Conservation (phyloP, 2,888 invertebrate genomes). For the Xylota sylvarum region DNA sequence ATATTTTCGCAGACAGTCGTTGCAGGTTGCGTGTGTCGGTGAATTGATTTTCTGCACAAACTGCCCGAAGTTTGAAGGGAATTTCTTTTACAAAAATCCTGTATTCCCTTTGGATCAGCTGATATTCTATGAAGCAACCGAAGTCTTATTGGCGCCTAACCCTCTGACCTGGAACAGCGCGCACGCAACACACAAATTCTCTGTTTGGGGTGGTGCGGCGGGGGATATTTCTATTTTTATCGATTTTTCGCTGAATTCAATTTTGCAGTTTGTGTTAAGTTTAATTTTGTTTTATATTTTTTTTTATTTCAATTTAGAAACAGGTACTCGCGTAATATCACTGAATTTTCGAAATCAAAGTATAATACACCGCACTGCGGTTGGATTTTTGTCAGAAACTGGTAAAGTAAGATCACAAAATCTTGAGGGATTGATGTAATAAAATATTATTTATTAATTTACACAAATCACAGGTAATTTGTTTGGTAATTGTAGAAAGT, state of each 20-base stretch:
- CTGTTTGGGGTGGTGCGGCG: slow-evolving; percentile 29
- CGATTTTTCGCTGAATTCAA: slow-evolving; percentile 70
- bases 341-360: slow-evolving; percentile 20
- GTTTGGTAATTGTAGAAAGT: background rate
- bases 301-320: slow-evolving; percentile 16
- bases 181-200: slow-evolving; percentile 31
- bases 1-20: slow-evolving; percentile 24
- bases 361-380: background rate
- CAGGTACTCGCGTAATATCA: slow-evolving; percentile 65
- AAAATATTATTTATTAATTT: background rate
- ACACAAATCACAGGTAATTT: slow-evolving; percentile 42
- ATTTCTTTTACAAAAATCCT: background rate
- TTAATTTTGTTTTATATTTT: background rate
- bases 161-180: slow-evolving; percentile 14
- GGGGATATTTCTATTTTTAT: slow-evolving; percentile 70
- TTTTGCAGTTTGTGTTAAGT: background rate
- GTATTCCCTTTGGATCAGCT: slow-evolving; percentile 48
- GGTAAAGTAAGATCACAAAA: background rate
- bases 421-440: background rate
- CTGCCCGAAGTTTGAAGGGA: slow-evolving; percentile 5
- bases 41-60: slow-evolving; percentile 48
- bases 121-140: slow-evolving; percentile 6
- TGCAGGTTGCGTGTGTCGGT: slow-evolving; percentile 14
- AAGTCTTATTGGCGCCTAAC: slow-evolving; percentile 46
- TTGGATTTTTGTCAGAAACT: slow-evolving; percentile 13